A percentile compares a stretch with the other conserved stretches of the same genome.
Conservation (phyloP, 2,888 invertebrate genomes). For the Empis stercorea region DNA sequence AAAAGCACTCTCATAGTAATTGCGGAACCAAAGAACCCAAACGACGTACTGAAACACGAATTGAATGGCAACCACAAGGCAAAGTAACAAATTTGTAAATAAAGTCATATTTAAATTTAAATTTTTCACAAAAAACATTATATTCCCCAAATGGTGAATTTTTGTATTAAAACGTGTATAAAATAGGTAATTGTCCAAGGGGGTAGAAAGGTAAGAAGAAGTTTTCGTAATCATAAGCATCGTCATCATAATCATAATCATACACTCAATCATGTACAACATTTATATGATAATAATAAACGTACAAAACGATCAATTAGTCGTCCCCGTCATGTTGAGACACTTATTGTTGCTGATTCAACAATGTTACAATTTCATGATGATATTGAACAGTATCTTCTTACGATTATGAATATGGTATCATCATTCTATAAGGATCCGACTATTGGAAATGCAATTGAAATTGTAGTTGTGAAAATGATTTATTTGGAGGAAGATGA, state of each 20-base stretch:
- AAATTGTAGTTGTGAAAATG: slow-evolving; percentile 78
- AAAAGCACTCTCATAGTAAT: slow-evolving; percentile 36
- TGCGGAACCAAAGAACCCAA: slow-evolving; percentile 45
- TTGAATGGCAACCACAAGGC: slow-evolving; percentile 48
- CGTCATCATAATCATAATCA: slow-evolving; percentile 9
- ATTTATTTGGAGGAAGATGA: slow-evolving; percentile 54
- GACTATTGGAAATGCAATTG: slow-evolving; percentile 79
- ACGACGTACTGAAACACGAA: slow-evolving; percentile 39
- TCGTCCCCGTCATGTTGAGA: slow-evolving; percentile 67
- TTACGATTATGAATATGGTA: slow-evolving; percentile 90
- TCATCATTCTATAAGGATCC: slow-evolving; percentile 75
- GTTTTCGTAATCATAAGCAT: slow-evolving; percentile 29
- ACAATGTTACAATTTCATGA: slow-evolving; percentile 81
- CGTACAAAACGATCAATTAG: slow-evolving; percentile 52
- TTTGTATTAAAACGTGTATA: not conserved
- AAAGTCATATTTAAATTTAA: slow-evolving; percentile 18
- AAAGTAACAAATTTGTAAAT: slow-evolving; percentile 24
- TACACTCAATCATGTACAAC: slow-evolving; percentile 13
- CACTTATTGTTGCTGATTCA: slow-evolving; percentile 74
- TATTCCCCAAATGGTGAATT: not conserved
- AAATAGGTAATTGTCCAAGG: slow-evolving; percentile 34
- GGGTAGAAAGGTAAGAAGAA: slow-evolving; percentile 30
- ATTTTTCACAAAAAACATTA: slow-evolving; percentile 8
- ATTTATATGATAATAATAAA: slow-evolving; percentile 9
- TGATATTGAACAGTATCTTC: slow-evolving; percentile 70